Conservation (phyloP, 1,140 invertebrate species). For the Geopemphigus sp. region DNA sequence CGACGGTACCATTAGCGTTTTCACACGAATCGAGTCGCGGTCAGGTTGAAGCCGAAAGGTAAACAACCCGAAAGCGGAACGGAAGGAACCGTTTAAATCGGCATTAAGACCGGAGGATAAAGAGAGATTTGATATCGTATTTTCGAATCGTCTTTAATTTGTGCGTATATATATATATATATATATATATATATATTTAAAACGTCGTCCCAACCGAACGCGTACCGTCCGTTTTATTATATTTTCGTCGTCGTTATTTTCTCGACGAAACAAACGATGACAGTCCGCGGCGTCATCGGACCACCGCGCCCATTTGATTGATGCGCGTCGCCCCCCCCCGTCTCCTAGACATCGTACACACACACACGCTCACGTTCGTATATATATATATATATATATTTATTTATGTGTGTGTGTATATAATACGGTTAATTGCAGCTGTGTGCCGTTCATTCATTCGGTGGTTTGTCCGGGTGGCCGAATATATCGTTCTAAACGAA, state of each 20-base stretch:
- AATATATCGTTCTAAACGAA: constrained; percentile 19
- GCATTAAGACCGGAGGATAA: constrained; percentile 5
- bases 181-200: constrained; percentile 1
- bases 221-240: not conserved
- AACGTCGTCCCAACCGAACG: not conserved
- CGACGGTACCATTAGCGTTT: constrained; percentile 35
- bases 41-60: constrained; percentile 12
- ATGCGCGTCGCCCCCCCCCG: constrained; percentile 3
- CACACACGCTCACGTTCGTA: too few relatives aligned
- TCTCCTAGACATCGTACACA: too few relatives aligned
- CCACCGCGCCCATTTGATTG: constrained; percentile 20
- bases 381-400: too few relatives aligned
- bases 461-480: constrained; percentile 38
- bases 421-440: constrained; percentile 42
- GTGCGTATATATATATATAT: too few relatives aligned
- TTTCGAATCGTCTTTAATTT: constrained; percentile 20
- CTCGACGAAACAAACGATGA: constrained; percentile 47
- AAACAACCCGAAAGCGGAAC: constrained; percentile 49
- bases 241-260: too few relatives aligned
- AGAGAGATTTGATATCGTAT: constrained; percentile 24
- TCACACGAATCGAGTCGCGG: constrained; percentile 14
- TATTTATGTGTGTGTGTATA: not conserved
- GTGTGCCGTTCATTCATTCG: constrained; percentile 19
- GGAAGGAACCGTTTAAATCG: constrained; percentile 49
- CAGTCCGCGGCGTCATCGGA: constrained; percentile 29